These are phyloP conservation scores for Perognathus longimembris DNA, from an alignment of 2,113 vertebrate species.

Conservation along the genomic window DNA sequence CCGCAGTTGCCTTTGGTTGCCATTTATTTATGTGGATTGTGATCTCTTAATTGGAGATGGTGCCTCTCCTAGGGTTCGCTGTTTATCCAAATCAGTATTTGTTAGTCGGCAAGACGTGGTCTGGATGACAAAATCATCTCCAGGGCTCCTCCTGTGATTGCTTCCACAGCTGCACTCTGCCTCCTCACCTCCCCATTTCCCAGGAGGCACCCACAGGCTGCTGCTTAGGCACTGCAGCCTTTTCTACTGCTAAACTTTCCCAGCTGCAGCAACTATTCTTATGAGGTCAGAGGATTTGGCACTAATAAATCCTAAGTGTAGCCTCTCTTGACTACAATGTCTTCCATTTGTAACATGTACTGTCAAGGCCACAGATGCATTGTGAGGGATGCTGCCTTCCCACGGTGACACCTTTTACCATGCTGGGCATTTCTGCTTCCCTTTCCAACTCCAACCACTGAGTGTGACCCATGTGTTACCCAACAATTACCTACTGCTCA, in stretches of 20 bases:
- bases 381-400: background rate
- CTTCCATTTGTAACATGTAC: background rate
- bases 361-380: background rate
- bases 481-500: background rate
- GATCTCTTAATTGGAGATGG: slow-evolving; percentile 78
- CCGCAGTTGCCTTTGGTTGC: slow-evolving; percentile 59
- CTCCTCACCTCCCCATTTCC: slow-evolving; percentile 58
- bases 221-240: slow-evolving; percentile 49
- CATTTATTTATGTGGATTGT: slow-evolving; percentile 71
- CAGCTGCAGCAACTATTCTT: slow-evolving; percentile 35
- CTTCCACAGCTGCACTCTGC: slow-evolving; percentile 57
- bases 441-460: background rate
- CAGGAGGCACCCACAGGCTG: slow-evolving; percentile 43
- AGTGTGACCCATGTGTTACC: background rate
- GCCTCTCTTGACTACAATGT: background rate
- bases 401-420: background rate
- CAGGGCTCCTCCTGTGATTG: slow-evolving; percentile 32
- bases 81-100: slow-evolving; percentile 77
- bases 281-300: background rate
- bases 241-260: slow-evolving; percentile 52
- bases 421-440: background rate
- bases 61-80: slow-evolving; percentile 72
- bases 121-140: slow-evolving; percentile 41
- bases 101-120: slow-evolving; percentile 48
- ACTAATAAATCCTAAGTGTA: slow-evolving; percentile 56